phyloP scores from a whole-genome alignment of 1,140 invertebrate species.

The Ditylenchus dipsaci region DNA sequence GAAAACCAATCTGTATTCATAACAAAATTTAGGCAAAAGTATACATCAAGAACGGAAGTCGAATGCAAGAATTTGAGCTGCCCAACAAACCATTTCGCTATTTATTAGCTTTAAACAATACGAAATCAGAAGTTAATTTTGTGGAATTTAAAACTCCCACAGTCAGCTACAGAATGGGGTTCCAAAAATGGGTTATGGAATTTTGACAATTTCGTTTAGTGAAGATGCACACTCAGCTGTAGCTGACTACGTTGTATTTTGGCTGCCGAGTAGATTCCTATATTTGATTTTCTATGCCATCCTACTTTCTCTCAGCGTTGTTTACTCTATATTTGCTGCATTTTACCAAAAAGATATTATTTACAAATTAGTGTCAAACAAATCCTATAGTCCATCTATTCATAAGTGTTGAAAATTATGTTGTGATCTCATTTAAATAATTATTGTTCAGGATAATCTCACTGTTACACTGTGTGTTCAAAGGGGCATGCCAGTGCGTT shows the following conservation, averaged over 20 bases:
- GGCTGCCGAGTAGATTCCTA: neutral
- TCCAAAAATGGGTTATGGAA: conserved; percentile 25
- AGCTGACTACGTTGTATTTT: neutral
- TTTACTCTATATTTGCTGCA: neutral
- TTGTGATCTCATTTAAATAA: too few species aligned
- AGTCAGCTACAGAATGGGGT: conserved; percentile 41
- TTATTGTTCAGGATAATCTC: too few species aligned
- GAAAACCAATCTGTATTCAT: too few species aligned
- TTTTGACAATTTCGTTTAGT: neutral
- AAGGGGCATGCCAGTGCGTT: too few species aligned
- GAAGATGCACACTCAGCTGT: neutral
- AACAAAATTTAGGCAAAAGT: neutral
- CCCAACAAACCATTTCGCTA: conserved; percentile 17
- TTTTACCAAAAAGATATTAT: neutral
- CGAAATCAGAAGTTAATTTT: neutral
- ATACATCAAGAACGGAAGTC: neutral
- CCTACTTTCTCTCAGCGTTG: neutral
- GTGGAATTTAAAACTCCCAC: conserved; percentile 29
- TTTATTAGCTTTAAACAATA: neutral
- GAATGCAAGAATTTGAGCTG: conserved; percentile 15
- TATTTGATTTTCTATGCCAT: neutral
- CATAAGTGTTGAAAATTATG: too few species aligned
- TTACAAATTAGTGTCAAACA: neutral
- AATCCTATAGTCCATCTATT: too few species aligned
- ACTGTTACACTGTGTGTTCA: too few species aligned